Evolutionary conservation across 1,140 invertebrate species (phyloP).

Genomic region (Acromyrmex heyeri): DNA sequence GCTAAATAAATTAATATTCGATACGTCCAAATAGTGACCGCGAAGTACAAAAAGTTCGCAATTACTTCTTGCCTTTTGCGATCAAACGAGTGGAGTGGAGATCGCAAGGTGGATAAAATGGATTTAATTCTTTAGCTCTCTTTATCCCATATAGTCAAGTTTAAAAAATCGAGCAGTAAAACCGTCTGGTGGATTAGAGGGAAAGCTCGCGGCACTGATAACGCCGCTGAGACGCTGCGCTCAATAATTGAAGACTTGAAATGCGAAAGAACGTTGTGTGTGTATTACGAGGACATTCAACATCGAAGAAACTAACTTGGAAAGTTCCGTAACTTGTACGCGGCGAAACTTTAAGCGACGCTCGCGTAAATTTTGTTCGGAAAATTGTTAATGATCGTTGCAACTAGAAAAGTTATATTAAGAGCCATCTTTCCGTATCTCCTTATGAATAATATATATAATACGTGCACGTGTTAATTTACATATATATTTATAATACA

Average conservation of each 20-base stretch:
- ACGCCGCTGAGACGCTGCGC: background rate
- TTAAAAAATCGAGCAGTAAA: constrained; percentile 36
- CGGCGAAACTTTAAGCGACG: constrained; percentile 37
- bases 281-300: constrained; percentile 44
- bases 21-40: background rate
- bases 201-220: constrained; percentile 32
- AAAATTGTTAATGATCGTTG: constrained; percentile 47
- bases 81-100: background rate
- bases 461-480: background rate
- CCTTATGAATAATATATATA: constrained; percentile 7
- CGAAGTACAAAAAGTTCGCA: background rate
- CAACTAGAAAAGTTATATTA: constrained; percentile 47
- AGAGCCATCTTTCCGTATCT: background rate
- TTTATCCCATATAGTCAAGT: background rate
- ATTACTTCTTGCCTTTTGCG: constrained; percentile 9
- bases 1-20: background rate
- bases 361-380: constrained; percentile 43
- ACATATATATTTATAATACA: background rate
- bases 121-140: constrained; percentile 28
- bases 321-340: constrained; percentile 41
- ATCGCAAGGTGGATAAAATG: constrained; percentile 19
- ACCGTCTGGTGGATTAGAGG: constrained; percentile 18
- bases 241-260: constrained; percentile 56
- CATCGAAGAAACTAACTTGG: constrained; percentile 17
- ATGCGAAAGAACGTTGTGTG: constrained; percentile 31